Conservation (phyloP, 2,113 vertebrate species). For the Oreochromis spilurus region DNA sequence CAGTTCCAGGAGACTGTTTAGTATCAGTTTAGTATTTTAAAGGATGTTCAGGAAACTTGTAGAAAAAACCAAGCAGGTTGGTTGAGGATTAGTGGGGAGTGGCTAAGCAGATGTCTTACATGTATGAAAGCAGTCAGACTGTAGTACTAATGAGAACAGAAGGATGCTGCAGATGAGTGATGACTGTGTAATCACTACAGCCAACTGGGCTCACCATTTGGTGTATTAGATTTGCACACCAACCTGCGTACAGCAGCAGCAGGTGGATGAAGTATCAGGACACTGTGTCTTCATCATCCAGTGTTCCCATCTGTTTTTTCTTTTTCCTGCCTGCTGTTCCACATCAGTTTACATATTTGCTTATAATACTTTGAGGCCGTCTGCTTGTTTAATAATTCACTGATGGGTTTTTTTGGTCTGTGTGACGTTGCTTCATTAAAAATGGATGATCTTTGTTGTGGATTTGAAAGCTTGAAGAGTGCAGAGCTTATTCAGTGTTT, state of each 20-base stretch:
- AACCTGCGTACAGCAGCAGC: background rate
- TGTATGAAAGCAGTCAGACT: background rate
- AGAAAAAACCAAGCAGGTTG: background rate
- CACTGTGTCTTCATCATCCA: background rate
- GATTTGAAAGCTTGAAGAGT: conserved; percentile 15
- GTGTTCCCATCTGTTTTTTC: background rate
- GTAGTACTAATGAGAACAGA: background rate
- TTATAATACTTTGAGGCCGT: background rate
- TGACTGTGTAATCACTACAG: background rate
- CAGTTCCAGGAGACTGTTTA: background rate
- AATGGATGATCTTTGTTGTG: conserved; percentile 59
- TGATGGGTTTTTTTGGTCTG: background rate
- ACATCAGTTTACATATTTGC: background rate
- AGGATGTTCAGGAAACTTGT: background rate
- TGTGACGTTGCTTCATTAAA: conserved; percentile 52
- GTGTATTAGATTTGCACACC: background rate
- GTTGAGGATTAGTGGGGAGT: background rate
- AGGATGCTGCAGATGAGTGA: background rate
- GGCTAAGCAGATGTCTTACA: background rate
- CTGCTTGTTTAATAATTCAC: conserved; percentile 60
- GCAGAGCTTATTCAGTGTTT: background rate
- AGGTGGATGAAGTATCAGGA: conserved; percentile 8
- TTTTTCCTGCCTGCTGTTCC: background rate
- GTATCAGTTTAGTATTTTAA: background rate
- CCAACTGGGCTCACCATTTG: conserved; percentile 9